phyloP scores from a whole-genome alignment of 1,140 invertebrate genomes.

The Zelostemma sp. region DNA sequence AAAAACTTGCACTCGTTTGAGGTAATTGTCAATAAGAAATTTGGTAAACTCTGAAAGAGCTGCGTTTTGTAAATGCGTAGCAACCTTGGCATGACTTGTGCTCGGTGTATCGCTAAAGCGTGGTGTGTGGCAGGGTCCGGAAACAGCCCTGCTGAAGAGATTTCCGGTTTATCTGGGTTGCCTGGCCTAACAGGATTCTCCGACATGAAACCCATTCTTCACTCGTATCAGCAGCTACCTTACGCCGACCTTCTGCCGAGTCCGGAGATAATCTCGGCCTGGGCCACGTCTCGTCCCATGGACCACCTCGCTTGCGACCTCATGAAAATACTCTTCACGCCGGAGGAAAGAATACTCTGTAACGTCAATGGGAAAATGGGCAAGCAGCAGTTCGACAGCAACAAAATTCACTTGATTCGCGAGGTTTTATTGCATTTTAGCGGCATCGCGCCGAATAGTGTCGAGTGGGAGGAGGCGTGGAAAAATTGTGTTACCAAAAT shows the following conservation, averaged over 20 bases:
- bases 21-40: too few relatives aligned
- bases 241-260: conserved; percentile 69
- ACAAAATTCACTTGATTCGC: conserved; percentile 68
- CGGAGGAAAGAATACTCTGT: conserved; percentile 69
- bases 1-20: too few relatives aligned
- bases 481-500: conserved; percentile 72
- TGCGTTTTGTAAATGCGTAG: conserved; percentile 2
- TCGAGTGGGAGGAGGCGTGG: conserved; percentile 70
- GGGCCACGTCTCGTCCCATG: conserved; percentile 69
- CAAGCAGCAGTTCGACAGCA: conserved; percentile 69
- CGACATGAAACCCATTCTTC: conserved; percentile 57
- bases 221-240: conserved; percentile 67
- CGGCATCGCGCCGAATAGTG: conserved; percentile 61
- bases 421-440: conserved; percentile 69
- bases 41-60: not conserved
- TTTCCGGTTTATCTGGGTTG: conserved; percentile 59
- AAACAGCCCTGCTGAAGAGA: conserved; percentile 62
- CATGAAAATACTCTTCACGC: conserved; percentile 70
- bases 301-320: conserved; percentile 70
- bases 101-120: conserved; percentile 45
- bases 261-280: conserved; percentile 66
- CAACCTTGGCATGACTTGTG: not conserved
- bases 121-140: too few relatives aligned
- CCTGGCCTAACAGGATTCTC: conserved; percentile 57
- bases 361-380: conserved; percentile 72